Base-by-base conservation (phyloP, 2,888 invertebrate species). In the Augochlorella aurata region DNA sequence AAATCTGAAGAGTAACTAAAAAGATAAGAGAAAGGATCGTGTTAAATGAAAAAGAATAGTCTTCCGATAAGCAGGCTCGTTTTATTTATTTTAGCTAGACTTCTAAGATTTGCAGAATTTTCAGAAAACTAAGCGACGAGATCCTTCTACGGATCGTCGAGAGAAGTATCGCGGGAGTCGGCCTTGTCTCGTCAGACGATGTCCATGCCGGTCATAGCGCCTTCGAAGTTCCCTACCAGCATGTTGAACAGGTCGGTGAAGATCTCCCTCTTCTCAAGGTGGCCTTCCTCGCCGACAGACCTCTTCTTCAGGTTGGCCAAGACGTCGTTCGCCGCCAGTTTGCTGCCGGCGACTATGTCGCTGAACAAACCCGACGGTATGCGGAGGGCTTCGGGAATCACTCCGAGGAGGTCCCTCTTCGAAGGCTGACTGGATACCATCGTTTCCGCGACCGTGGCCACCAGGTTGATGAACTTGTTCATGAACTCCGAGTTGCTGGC, bases 381-480 rank as follows among this genome's bases (percentile, higher is more conserved):
- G 0, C 0, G 0, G 21, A 14, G 0, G 12, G 9, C 5, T 12
- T 21, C 21, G 12, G 1, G 1, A 4, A 54, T 0, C 5, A 54
- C 0, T n/a, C n/a, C 52, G 3, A 0, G 0, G 52, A 52, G 0
- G n/a, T 10, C 52, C 10, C 52, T 52, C 52, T 52, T 52, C 52
- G 10, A n/a, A n/a, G 29, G 29, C 2, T 8, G 8, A 1, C 50
- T 18, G 0, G n/a, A n/a, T 2, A 29, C 2, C 29, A 29, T 29
- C 29, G 29, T 2, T 29, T 29, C 29, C 29, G 29, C 29, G 29
- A 29, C 29, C 29, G 29, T 29, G 29, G 29, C 29, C 29, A 29
- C 0, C 8, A 52, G 18, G 0, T 2, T 9, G 50, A 0, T 0
- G n/a, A 52, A 52, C 0, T 8, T 0, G n/a, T 2, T 52, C 0